A percentile compares a stretch with the other conserved stretches of the same genome.
These are phyloP conservation scores for Neolamprologus sp. DNA, from an alignment of 2,113 vertebrate genomes.

Conservation along the genomic window DNA sequence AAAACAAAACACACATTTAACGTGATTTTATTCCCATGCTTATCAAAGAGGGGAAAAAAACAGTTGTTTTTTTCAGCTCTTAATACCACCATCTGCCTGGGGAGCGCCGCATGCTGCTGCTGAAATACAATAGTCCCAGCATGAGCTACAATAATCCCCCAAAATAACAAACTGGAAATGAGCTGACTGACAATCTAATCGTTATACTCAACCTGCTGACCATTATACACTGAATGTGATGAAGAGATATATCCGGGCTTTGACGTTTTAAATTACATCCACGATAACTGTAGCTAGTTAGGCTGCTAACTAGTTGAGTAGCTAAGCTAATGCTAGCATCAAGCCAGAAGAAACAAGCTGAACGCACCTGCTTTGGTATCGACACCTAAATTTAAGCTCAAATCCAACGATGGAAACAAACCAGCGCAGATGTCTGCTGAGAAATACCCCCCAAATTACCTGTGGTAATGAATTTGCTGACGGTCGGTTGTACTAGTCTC, in stretches of 20 bases:
- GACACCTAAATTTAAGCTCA: neutral
- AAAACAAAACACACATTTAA: neutral
- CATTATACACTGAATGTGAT: neutral
- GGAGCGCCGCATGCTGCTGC: neutral
- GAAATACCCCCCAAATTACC: conserved; percentile 8
- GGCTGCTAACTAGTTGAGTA: neutral
- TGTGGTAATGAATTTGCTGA: neutral
- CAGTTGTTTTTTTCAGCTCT: neutral
- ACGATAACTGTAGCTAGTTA: neutral
- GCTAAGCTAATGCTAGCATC: conserved; percentile 34
- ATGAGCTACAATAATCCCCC: neutral
- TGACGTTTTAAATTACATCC: neutral
- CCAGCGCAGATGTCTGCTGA: neutral
- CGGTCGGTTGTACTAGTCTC: neutral
- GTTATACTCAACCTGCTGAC: neutral
- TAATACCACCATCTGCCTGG: neutral
- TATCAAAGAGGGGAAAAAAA: neutral
- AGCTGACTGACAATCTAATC: neutral
- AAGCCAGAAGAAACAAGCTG: neutral
- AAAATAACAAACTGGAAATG: neutral
- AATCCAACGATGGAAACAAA: neutral
- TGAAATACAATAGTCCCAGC: neutral
- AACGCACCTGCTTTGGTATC: neutral
- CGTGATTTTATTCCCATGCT: neutral
- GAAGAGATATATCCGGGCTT: neutral